Evolutionary conservation across 2,888 invertebrate genomes (phyloP).

Genomic region (Taenaris catops): DNA sequence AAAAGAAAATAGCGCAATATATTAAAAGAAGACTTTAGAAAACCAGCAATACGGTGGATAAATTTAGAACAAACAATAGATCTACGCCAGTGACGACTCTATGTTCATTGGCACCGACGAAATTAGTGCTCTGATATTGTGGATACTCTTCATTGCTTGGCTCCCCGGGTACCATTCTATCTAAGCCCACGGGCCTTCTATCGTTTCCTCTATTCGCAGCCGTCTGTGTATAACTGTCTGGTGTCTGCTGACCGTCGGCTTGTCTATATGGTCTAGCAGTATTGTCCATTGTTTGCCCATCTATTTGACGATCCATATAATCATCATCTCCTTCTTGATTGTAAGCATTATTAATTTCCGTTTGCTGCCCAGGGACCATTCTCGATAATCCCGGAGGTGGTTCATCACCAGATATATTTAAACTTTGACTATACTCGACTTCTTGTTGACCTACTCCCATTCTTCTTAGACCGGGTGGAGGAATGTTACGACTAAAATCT

Average conservation of each 20-base stretch:
- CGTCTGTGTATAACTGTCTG: slow-evolving; percentile 50
- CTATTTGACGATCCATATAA: slow-evolving; percentile 64
- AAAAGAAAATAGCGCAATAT: too few relatives aligned
- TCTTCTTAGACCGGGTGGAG: slow-evolving; percentile 82
- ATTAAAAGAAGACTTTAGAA: too few relatives aligned
- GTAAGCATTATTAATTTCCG: slow-evolving; percentile 53
- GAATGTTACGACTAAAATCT: slow-evolving; percentile 70
- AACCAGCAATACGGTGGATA: too few relatives aligned
- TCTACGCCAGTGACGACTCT: slow-evolving; percentile 80
- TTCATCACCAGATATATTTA: slow-evolving; percentile 59
- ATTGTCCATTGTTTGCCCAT: slow-evolving; percentile 58
- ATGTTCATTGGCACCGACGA: slow-evolving; percentile 59
- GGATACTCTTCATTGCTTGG: slow-evolving; percentile 72
- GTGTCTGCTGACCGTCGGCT: slow-evolving; percentile 63
- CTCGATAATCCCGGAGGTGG: slow-evolving; percentile 74
- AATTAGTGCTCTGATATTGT: slow-evolving; percentile 50
- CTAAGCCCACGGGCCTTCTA: slow-evolving; percentile 74
- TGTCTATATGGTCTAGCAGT: slow-evolving; percentile 55
- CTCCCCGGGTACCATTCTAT: slow-evolving; percentile 82
- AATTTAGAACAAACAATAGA: too few relatives aligned
- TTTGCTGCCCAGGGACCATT: slow-evolving; percentile 76
- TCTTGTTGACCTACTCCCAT: slow-evolving; percentile 85
- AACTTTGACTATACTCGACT: slow-evolving; percentile 57
- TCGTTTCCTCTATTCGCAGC: slow-evolving; percentile 40
- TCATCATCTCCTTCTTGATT: slow-evolving; percentile 48